These are phyloP conservation scores for Trachelus stipa DNA, from an alignment of 2,888 invertebrate genomes.

Conservation along the genomic window DNA sequence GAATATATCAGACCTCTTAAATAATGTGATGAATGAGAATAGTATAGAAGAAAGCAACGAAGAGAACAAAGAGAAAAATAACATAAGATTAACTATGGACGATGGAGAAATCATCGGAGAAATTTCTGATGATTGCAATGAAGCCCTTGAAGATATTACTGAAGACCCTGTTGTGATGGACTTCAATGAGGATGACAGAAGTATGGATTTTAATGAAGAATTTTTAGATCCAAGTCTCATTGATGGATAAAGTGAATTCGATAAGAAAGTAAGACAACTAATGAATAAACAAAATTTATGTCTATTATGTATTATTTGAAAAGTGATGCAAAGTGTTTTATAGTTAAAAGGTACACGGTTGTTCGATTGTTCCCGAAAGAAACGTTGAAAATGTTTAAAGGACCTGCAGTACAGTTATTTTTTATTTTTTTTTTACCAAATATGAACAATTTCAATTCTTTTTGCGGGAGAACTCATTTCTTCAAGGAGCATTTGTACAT, in stretches of 20 bases:
- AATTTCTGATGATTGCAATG: conserved; percentile 14
- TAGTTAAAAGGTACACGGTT: neutral
- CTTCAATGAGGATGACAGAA: conserved; percentile 3
- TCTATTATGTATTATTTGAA: neutral
- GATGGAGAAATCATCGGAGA: conserved; percentile 14
- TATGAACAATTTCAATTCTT: neutral
- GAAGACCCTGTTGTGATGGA: conserved; percentile 14
- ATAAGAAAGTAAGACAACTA: neutral
- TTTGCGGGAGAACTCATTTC: neutral
- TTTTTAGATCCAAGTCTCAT: conserved; percentile 16
- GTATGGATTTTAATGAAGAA: conserved; percentile 15
- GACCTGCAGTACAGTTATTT: neutral
- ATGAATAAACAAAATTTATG: neutral
- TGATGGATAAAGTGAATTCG: conserved; percentile 1
- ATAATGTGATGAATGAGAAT: conserved; percentile 2
- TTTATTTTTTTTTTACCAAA: neutral
- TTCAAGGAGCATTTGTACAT: neutral
- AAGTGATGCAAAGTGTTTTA: neutral
- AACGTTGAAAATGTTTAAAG: neutral
- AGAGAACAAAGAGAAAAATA: conserved; percentile 7
- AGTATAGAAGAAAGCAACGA: neutral
- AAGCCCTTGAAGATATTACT: conserved; percentile 10
- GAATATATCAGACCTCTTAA: conserved; percentile 14
- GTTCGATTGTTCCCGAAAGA: neutral
- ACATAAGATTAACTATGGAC: neutral